Evolutionary conservation across 1,140 invertebrate genomes (phyloP).

Genomic region (Bactericera cockerelli): DNA sequence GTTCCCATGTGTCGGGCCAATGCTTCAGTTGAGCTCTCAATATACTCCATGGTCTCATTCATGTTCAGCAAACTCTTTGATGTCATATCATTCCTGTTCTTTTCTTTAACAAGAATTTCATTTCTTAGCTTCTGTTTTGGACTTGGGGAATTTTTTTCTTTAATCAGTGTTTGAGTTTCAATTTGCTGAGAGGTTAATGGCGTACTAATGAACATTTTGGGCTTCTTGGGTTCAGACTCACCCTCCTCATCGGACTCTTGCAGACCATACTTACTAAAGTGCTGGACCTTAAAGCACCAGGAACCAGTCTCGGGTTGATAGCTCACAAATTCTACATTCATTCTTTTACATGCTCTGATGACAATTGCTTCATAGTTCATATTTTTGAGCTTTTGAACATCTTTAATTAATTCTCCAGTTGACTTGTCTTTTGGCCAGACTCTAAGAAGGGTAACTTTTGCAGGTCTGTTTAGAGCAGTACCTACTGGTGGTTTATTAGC

Average conservation of each 20-base stretch:
- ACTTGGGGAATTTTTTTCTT: slow-evolving; percentile 3
- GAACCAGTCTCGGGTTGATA: slow-evolving; percentile 89
- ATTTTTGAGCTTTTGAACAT: slow-evolving; percentile 52
- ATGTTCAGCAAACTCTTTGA: slow-evolving; percentile 1
- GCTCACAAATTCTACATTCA: slow-evolving; percentile 81
- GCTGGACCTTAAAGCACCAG: slow-evolving; percentile 84
- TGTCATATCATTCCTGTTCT: neutral
- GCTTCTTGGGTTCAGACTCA: slow-evolving; percentile 26
- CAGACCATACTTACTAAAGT: slow-evolving; percentile 93
- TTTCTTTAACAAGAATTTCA: slow-evolving; percentile 11
- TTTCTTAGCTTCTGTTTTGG: slow-evolving; percentile 9
- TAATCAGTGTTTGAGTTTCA: neutral
- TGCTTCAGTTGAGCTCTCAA: slow-evolving; percentile 34
- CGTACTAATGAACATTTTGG: slow-evolving; percentile 21
- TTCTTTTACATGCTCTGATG: slow-evolving; percentile 63
- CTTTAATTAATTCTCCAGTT: slow-evolving; percentile 60
- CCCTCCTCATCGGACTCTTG: slow-evolving; percentile 81
- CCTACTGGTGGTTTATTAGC: slow-evolving; percentile 58
- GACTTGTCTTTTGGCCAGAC: slow-evolving; percentile 90
- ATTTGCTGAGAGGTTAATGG: neutral
- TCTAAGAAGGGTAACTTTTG: slow-evolving; percentile 81
- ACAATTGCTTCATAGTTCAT: slow-evolving; percentile 83
- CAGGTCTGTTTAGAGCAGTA: slow-evolving; percentile 73
- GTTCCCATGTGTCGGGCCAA: slow-evolving; percentile 42
- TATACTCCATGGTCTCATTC: slow-evolving; percentile 11